A percentile compares a stretch with the other conserved stretches of the same genome.
phyloP scores from a whole-genome alignment of 2,113 vertebrate genomes.

The Patagioenas fasciata region DNA sequence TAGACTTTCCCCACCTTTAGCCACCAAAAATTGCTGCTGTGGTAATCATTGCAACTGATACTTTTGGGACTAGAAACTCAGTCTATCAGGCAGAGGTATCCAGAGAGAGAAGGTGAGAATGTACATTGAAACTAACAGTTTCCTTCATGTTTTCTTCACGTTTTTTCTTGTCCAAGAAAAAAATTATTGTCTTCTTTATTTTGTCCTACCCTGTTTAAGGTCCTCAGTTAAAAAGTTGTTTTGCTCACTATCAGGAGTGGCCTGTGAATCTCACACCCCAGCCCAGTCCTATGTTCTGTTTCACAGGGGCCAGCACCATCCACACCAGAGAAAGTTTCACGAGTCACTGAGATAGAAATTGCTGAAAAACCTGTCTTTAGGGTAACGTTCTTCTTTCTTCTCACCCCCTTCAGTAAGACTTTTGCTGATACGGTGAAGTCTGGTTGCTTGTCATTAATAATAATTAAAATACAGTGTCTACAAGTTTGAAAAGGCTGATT shows the following conservation, averaged over 20 bases:
- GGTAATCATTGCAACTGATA: not conserved
- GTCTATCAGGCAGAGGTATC: not conserved
- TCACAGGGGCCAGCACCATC: not conserved
- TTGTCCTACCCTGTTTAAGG: not conserved
- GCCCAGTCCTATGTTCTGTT: not conserved
- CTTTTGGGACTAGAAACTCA: not conserved
- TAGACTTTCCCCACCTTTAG: not conserved
- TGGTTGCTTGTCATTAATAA: not conserved
- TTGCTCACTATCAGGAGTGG: not conserved
- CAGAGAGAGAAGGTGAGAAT: not conserved
- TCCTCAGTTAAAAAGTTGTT: not conserved
- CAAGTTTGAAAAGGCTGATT: not conserved
- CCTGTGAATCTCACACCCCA: not conserved
- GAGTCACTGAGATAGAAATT: not conserved
- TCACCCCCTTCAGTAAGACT: not conserved
- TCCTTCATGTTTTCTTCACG: not conserved
- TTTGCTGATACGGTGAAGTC: not conserved
- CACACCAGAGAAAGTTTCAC: not conserved
- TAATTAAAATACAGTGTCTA: not conserved
- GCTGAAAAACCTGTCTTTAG: not conserved
- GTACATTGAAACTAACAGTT: not conserved
- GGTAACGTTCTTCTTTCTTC: not conserved
- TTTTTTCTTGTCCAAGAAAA: not conserved
- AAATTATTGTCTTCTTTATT: not conserved
- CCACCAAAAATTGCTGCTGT: not conserved